Percentiles rank a stretch among this genome's conserved stretches.
Evolutionary conservation across 2,797 vertebrate genomes (phyloP).

Genomic region (Tamandua tetradactyla): DNA sequence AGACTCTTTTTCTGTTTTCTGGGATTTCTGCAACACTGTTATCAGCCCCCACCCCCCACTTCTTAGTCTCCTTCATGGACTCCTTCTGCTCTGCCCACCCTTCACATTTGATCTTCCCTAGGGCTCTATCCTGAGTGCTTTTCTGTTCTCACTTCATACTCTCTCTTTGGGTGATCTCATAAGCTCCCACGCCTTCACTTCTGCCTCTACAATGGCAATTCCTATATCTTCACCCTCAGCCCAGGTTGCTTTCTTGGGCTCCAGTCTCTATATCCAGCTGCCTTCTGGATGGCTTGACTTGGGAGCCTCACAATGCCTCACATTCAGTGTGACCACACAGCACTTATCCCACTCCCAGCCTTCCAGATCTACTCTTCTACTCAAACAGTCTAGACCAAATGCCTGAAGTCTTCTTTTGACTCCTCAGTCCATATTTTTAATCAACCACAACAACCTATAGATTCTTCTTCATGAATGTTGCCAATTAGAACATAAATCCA

Average conservation of each 20-base stretch:
- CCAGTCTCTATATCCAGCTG: slow-evolving; percentile 55
- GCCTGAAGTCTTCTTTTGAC: background rate
- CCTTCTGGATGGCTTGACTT: slow-evolving; percentile 41
- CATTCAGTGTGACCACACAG: slow-evolving; percentile 16
- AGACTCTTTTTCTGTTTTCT: background rate
- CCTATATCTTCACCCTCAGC: slow-evolving; percentile 49
- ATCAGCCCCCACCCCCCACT: background rate
- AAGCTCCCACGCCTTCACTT: slow-evolving; percentile 32
- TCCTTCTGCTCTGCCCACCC: background rate
- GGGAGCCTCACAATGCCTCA: slow-evolving; percentile 39
- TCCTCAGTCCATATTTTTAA: slow-evolving; percentile 30
- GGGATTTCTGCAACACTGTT: background rate
- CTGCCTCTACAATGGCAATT: slow-evolving; percentile 50
- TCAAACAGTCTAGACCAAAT: slow-evolving; percentile 6
- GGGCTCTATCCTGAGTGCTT: background rate
- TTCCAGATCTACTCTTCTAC: slow-evolving; percentile 7
- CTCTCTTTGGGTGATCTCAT: slow-evolving; percentile 56
- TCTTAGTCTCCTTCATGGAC: background rate
- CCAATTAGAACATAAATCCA: slow-evolving; percentile 13
- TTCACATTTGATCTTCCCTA: background rate
- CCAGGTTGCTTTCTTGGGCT: slow-evolving; percentile 50
- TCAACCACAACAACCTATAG: slow-evolving; percentile 4
- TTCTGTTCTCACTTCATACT: background rate
- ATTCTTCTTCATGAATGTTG: slow-evolving; percentile 34
- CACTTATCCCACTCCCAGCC: background rate